These are phyloP conservation scores for Andrena hattorfiana DNA, from an alignment of 2,888 invertebrate genomes.

Conservation along the genomic window DNA sequence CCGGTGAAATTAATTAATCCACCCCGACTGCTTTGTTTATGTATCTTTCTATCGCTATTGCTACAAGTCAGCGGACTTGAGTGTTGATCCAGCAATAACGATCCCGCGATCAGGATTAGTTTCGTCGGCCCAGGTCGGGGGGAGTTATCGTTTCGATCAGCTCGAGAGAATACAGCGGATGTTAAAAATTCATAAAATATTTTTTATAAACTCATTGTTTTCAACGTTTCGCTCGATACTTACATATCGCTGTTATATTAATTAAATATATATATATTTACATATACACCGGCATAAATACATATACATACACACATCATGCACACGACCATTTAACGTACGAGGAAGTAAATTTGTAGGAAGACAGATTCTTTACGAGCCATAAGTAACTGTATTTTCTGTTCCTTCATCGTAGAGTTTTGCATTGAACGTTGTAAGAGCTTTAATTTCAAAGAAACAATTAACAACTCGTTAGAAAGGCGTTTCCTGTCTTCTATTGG, in stretches of 20 bases:
- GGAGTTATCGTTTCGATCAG: constrained; percentile 11
- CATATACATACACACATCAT: constrained; percentile 18
- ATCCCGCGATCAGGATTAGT: background rate
- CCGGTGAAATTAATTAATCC: constrained; percentile 6
- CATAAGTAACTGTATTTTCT: background rate
- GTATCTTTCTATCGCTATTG: background rate
- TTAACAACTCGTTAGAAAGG: background rate
- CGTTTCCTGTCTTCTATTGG: constrained; percentile 10
- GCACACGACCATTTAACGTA: constrained; percentile 47
- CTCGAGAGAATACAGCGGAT: constrained; percentile 35
- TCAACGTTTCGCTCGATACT: constrained; percentile 52
- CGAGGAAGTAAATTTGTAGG: constrained; percentile 34
- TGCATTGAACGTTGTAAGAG: background rate
- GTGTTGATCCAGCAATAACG: constrained; percentile 23
- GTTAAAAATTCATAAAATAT: constrained; percentile 51
- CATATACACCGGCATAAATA: constrained; percentile 28
- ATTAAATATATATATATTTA: constrained; percentile 45
- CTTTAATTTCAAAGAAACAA: background rate
- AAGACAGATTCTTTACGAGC: constrained; percentile 13
- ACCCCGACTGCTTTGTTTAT: background rate
- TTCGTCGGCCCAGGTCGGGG: background rate
- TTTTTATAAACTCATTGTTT: constrained; percentile 59
- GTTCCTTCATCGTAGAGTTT: constrained; percentile 21
- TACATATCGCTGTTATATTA: constrained; percentile 59
- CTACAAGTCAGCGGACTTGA: background rate